Evolutionary conservation across 1,140 invertebrate species (phyloP), one percentile per base, ranked within the genome.

Genomic region (Hycleus phaleratus): DNA sequence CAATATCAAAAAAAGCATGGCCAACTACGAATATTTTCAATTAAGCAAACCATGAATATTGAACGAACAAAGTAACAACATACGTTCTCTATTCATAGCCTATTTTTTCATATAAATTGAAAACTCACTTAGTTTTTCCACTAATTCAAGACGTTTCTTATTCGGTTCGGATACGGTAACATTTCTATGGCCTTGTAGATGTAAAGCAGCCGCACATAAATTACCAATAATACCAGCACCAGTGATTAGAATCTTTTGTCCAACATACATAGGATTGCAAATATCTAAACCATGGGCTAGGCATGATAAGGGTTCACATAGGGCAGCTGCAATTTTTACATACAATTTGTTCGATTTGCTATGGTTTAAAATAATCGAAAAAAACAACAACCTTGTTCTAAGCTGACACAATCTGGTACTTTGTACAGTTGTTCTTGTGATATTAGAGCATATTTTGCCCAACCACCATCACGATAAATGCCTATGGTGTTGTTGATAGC

Each of bases 211-310:
- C 0, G 79, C 65, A 84, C 85, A 88, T 2, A 88, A 69, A 57
- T 85, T 81, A 64, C 85, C 85, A 62, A 88, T 86, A 45, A 87
- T 86, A 4, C 85, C 85, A 26, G 85, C 83, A 2, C 85, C 85
- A 2, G 80, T 77, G 0, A 88, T 71, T 1, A 87, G 73, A n/a
- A 87, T 79, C 46, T 76, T 80, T 2, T 73, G 62, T 3, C 84
- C 84, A 10, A 86, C 74, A 2, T 74, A 61, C 10, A 86, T 73
- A 1, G 82, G 81, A 54, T 77, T 74, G 5, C 84, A 76, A 38
- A 74, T 73, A 59, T 86, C 80, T 75, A 79, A 82, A 1, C 84
- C 85, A 57, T 86, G 85, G 3, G 82, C 75, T 2, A 88, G 68
- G 62, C 85, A 87, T 0, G 85, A 86, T 4, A 86, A 71, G 0